Conservation (phyloP, 2,113 vertebrate species). For the Dromaius novaehollandiae region DNA sequence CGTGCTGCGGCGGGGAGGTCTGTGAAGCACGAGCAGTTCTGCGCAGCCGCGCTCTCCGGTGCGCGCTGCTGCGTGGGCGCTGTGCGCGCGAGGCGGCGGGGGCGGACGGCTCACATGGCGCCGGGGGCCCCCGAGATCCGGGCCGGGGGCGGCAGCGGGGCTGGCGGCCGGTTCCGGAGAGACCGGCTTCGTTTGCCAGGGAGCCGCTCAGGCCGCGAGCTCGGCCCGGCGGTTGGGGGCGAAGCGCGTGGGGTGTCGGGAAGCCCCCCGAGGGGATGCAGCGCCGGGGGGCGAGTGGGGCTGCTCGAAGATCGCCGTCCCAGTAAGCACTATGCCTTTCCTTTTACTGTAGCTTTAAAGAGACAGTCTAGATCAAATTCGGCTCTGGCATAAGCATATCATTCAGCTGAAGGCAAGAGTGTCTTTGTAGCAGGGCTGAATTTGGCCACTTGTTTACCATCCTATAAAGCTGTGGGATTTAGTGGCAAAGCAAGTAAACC, state of each 20-base stretch:
- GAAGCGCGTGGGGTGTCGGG: too few relatives aligned
- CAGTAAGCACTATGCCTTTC: fast-evolving
- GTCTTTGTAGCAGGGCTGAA: not conserved
- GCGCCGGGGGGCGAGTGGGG: not conserved
- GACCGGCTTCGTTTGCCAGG: not conserved
- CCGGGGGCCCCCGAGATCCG: too few relatives aligned
- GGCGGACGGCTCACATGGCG: too few relatives aligned
- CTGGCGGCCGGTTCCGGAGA: too few relatives aligned
- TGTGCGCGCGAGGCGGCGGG: too few relatives aligned
- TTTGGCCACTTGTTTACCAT: fast-evolving
- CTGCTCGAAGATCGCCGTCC: fast-evolving
- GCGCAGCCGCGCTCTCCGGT: not conserved
- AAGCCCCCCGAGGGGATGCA: too few relatives aligned
- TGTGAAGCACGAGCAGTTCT: not conserved
- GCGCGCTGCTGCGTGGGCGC: too few relatives aligned
- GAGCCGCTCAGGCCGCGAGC: too few relatives aligned
- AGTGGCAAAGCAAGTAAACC: not conserved
- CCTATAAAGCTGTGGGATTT: not conserved
- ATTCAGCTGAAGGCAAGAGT: not conserved
- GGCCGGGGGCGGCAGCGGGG: too few relatives aligned
- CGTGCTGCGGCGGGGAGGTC: conserved; percentile 45
- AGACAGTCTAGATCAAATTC: not conserved
- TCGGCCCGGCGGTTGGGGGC: too few relatives aligned
- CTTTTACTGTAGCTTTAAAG: not conserved
- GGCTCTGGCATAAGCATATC: fast-evolving